Evolutionary conservation across 2,888 invertebrate genomes (phyloP).

Genomic region (Rosalia funebris): DNA sequence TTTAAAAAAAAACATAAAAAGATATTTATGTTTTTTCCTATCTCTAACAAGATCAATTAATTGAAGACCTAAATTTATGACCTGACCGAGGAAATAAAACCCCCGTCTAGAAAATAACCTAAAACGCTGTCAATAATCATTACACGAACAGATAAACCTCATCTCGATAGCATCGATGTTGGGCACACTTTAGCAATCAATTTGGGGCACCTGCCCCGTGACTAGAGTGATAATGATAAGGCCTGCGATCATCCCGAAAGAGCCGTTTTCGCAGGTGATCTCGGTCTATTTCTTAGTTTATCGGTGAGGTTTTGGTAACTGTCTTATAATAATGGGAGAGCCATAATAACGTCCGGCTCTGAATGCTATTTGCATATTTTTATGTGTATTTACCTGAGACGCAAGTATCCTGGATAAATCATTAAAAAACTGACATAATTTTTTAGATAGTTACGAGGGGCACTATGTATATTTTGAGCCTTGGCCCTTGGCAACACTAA

Average conservation of each 20-base stretch:
- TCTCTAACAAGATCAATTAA: not conserved
- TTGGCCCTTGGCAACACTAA: too few relatives aligned
- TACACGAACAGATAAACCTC: slow-evolving; percentile 16
- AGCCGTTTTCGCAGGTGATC: slow-evolving; percentile 38
- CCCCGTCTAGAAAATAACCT: slow-evolving; percentile 6
- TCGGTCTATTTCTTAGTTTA: slow-evolving; percentile 32
- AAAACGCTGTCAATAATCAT: slow-evolving; percentile 24
- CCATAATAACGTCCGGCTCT: too few relatives aligned
- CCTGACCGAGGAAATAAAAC: not conserved
- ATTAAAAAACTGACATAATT: too few relatives aligned
- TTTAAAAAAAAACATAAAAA: too few relatives aligned
- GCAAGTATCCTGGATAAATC: too few relatives aligned
- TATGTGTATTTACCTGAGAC: too few relatives aligned
- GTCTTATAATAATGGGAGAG: not conserved
- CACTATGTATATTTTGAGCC: too few relatives aligned
- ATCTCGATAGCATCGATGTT: slow-evolving; percentile 31
- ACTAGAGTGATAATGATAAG: slow-evolving; percentile 18
- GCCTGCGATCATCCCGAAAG: slow-evolving; percentile 12
- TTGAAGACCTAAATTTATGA: slow-evolving; percentile 1
- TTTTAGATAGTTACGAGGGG: too few relatives aligned
- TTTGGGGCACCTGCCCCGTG: slow-evolving; percentile 31
- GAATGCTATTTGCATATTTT: too few relatives aligned
- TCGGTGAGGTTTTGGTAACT: slow-evolving; percentile 22
- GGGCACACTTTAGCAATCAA: slow-evolving; percentile 38
- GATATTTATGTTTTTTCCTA: too few relatives aligned